Conservation (phyloP, 2,113 vertebrate species). For the Urocolius indicus region DNA sequence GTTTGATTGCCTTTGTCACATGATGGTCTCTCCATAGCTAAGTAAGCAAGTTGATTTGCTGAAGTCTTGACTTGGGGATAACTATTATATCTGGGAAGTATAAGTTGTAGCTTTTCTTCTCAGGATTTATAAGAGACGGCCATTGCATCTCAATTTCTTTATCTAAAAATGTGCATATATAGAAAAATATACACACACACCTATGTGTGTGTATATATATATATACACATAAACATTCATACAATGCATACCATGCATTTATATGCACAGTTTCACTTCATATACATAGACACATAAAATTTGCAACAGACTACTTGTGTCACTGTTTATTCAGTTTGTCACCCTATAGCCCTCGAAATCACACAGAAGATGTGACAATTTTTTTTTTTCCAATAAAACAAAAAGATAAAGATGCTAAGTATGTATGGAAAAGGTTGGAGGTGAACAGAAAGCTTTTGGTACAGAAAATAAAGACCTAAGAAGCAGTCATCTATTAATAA, state of each 20-base stretch:
- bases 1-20: not conserved
- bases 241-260: not conserved
- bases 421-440: not conserved
- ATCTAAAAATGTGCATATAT: not conserved
- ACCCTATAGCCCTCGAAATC: not conserved
- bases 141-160: not conserved
- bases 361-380: not conserved
- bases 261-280: not conserved
- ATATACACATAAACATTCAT: not conserved
- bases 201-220: not conserved
- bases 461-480: not conserved
- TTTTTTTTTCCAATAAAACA: not conserved
- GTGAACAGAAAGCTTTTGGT: not conserved
- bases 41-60: not conserved
- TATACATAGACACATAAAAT: not conserved
- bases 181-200: fast-evolving
- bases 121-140: not conserved
- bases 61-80: not conserved
- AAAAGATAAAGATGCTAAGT: not conserved
- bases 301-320: not conserved
- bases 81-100: not conserved
- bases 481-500: not conserved
- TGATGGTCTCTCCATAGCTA: not conserved
- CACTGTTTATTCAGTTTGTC: not conserved
- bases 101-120: not conserved